Percentiles rank a stretch among this genome's conserved stretches.
These are phyloP conservation scores for Thunnus maccoyii DNA, from an alignment of 2,113 vertebrate genomes.

Conservation along the genomic window DNA sequence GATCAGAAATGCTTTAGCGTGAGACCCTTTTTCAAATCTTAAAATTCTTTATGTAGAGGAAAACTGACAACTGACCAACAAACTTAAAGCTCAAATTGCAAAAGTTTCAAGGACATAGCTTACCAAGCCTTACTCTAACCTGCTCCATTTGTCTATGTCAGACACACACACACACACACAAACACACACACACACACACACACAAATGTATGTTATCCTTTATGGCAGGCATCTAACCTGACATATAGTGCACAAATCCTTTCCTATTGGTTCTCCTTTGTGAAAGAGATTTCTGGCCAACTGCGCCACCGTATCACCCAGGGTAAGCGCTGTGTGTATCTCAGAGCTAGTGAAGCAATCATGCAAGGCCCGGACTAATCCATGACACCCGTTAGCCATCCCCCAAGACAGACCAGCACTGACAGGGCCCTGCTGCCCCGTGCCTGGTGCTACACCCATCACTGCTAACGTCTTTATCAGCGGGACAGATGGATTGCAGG, in stretches of 20 bases:
- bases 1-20: no score
- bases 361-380: slow-evolving; percentile 70
- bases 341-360: slow-evolving; percentile 72
- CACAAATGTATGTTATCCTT: neutral
- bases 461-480: slow-evolving; percentile 77
- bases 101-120: slow-evolving; percentile 26
- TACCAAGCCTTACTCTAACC: neutral
- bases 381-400: slow-evolving; percentile 66
- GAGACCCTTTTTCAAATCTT: no score
- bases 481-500: slow-evolving; percentile 61
- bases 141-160: slow-evolving; percentile 1
- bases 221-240: slow-evolving; percentile 2
- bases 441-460: slow-evolving; percentile 66
- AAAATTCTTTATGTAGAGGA: neutral
- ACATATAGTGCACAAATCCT: slow-evolving; percentile 45
- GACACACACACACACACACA: slow-evolving; percentile 18
- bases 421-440: slow-evolving; percentile 61
- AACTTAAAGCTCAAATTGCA: neutral
- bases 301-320: slow-evolving; percentile 37
- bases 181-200: slow-evolving; percentile 21
- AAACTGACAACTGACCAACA: neutral
- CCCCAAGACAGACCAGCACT: slow-evolving; percentile 61
- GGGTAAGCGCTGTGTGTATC: slow-evolving; percentile 53
- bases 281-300: slow-evolving; percentile 39
- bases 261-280: slow-evolving; percentile 26